phyloP scores from a whole-genome alignment of 2,888 invertebrate genomes.

The Scelioninae gen. 1 region DNA sequence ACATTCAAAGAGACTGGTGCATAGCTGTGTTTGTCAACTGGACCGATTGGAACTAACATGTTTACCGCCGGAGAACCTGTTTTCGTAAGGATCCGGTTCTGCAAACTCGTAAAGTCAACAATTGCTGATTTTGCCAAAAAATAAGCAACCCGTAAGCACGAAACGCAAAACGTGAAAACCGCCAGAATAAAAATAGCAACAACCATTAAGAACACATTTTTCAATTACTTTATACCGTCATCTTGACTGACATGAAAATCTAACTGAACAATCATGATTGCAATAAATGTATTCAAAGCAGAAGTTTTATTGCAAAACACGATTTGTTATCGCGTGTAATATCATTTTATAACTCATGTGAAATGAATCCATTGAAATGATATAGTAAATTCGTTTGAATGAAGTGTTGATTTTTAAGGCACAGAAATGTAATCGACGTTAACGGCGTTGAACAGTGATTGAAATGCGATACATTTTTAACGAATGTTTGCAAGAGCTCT shows the following conservation, averaged over 20 bases:
- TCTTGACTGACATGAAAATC: background rate
- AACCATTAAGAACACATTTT: background rate
- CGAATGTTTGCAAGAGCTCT: slow-evolving; percentile 27
- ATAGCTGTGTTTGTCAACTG: slow-evolving; percentile 62
- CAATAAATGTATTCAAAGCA: too few species aligned
- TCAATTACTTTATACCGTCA: background rate
- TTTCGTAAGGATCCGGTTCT: slow-evolving; percentile 66
- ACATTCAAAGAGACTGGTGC: slow-evolving; percentile 49
- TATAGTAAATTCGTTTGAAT: too few species aligned
- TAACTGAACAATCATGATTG: background rate
- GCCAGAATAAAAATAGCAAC: background rate
- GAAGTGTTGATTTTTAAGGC: too few species aligned
- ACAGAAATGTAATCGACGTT: slow-evolving; percentile 1
- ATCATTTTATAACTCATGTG: too few species aligned
- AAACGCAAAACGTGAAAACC: slow-evolving; percentile 17
- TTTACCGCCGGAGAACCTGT: slow-evolving; percentile 59
- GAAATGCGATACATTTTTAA: slow-evolving; percentile 30
- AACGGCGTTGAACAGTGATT: slow-evolving; percentile 1
- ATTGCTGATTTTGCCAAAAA: slow-evolving; percentile 62
- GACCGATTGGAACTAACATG: slow-evolving; percentile 60
- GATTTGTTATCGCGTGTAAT: too few species aligned
- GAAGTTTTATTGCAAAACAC: too few species aligned
- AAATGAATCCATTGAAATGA: too few species aligned
- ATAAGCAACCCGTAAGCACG: slow-evolving; percentile 23
- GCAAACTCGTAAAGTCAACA: slow-evolving; percentile 66